Conservation (phyloP, 92 coral and sea anemone genomes). For the Zoanthus sociatus region DNA sequence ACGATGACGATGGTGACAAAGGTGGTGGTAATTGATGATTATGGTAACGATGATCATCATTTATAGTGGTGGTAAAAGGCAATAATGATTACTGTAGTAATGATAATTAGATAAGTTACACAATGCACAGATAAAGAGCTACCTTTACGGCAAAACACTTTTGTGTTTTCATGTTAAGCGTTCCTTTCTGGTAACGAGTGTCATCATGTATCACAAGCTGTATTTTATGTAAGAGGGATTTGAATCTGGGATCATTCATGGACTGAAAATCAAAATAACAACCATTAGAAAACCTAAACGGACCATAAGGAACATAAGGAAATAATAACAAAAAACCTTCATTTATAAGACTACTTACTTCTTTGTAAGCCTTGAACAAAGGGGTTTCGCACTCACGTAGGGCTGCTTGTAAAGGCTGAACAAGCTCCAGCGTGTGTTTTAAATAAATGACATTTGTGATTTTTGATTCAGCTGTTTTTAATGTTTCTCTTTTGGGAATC, state of each 20-base stretch:
- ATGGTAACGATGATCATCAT: too few species aligned
- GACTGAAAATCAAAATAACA: constrained; percentile 59
- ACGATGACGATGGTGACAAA: not conserved
- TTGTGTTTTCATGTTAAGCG: constrained; percentile 98
- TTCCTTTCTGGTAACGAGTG: constrained; percentile 96
- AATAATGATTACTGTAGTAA: too few species aligned
- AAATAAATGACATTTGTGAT: constrained; percentile 89
- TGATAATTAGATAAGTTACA: not conserved
- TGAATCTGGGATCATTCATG: constrained; percentile 86
- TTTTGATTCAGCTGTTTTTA: constrained; percentile 98
- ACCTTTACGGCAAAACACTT: constrained; percentile 99
- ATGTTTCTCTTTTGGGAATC: constrained; percentile 95
- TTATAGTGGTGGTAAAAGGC: too few species aligned
- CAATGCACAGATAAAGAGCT: not conserved
- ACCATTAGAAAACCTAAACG: not conserved
- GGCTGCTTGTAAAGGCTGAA: constrained; percentile 84
- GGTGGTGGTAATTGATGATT: not conserved
- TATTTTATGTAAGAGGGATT: constrained; percentile 82
- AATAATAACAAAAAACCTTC: not conserved
- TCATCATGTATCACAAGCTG: constrained; percentile 97
- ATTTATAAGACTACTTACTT: constrained; percentile 51
- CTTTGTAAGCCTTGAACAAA: constrained; percentile 87
- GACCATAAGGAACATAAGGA: not conserved
- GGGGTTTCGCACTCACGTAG: constrained; percentile 79
- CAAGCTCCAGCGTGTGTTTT: constrained; percentile 94